Base-by-base conservation (phyloP, 2,113 vertebrate genomes). In the Lepidothrix coronata region DNA sequence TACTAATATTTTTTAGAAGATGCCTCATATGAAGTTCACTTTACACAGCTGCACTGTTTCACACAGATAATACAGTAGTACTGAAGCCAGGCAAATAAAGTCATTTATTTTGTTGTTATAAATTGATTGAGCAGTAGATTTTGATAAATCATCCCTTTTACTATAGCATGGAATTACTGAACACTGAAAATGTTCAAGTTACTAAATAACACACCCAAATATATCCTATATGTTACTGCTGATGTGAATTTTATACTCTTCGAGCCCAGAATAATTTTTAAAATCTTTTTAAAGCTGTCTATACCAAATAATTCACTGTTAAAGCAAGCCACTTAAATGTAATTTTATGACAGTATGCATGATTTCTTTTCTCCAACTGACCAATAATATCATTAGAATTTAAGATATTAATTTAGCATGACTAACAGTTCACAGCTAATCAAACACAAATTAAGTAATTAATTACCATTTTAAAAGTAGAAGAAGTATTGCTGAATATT, bases 91-190 rank as follows among this genome's bases (percentile, higher is more conserved):
- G 61, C 35, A 97, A 95, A 84, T 78, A 91, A 91, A 93, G 37
- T 59, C 1, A 92, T 88, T 39, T 89, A 44, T 94, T 95, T 63
- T 66, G 48, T 82, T 95, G 21, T 81, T 96, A 94, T 21, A 73
- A 96, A 93, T 61, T 91, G 71, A 95, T 94, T 1, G 4, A 71
- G 44, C 37, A 80, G 63, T 41, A 77, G 28, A 96, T 96, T 97
- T 96, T 95, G 85, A 97, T 96, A 95, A 95, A 97, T 94, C 20
- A 77, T 78, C 35, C 37, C 39, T 72, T 90, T 63, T 41, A 59
- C 24, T 85, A n/a, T 63, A 73, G 61, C 52, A 75, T 18, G 24
- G 74, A 96, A 96, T 94, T 91, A 90, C 30, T 88, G 68, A 96
- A 61, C 52, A 51, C 10, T 89, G 66, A 91, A 91, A 84, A 93